A percentile compares a stretch with the other conserved stretches of the same genome.
Conservation (phyloP, 2,888 invertebrate species). For the Drosophila percnosoma region DNA sequence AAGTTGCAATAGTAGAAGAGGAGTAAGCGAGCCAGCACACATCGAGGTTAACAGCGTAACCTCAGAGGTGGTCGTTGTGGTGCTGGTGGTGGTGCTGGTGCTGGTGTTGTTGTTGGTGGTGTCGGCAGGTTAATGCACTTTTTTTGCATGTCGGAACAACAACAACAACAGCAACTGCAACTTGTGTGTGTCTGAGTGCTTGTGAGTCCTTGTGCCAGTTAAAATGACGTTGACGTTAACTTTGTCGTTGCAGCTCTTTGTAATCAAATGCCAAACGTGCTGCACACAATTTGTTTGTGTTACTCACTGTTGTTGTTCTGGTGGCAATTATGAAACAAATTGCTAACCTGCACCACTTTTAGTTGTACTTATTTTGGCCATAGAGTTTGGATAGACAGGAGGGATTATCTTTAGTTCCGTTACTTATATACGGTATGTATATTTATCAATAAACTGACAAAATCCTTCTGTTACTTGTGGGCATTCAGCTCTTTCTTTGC, state of each 20-base stretch:
- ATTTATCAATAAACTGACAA: neutral
- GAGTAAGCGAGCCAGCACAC: constrained; percentile 6
- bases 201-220: constrained; percentile 76
- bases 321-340: constrained; percentile 1
- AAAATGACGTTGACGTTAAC: constrained; percentile 36
- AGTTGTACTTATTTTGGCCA: neutral
- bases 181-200: constrained; percentile 35
- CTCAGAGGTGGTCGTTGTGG: constrained; percentile 58
- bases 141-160: constrained; percentile 50
- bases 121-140: constrained; percentile 73
- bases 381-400: neutral
- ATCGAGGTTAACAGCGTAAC: constrained; percentile 63
- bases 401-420: too few species aligned
- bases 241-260: constrained; percentile 21
- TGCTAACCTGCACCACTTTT: neutral
- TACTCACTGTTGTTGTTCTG: constrained; percentile 3
- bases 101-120: constrained; percentile 9
- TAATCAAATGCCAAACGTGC: constrained; percentile 47
- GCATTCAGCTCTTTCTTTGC: neutral
- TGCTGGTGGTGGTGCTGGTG: constrained; percentile 27
- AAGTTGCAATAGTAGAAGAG: constrained; percentile 14
- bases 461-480: neutral
- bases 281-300: constrained; percentile 23
- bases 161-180: constrained; percentile 5
- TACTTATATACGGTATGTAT: neutral